phyloP scores from a whole-genome alignment of 2,113 vertebrate species.

The Aegithalos caudatus region DNA sequence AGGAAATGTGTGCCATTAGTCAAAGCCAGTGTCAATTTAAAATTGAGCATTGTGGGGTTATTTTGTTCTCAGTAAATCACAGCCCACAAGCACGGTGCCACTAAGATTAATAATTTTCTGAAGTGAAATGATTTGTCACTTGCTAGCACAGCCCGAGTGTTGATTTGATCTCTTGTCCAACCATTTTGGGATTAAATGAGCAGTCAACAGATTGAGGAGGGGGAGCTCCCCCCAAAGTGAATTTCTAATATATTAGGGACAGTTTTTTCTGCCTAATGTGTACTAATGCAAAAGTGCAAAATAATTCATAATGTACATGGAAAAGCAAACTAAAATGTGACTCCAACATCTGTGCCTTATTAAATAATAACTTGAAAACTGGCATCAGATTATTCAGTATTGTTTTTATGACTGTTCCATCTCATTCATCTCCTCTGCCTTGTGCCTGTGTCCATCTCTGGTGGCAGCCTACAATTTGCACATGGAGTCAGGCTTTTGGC shows the following conservation, averaged over 20 bases:
- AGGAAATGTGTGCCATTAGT: constrained; percentile 29
- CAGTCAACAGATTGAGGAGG: not conserved
- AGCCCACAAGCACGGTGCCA: not conserved
- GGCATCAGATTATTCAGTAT: not conserved
- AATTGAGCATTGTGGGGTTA: constrained; percentile 52
- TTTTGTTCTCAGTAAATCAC: constrained; percentile 64
- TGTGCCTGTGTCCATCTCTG: not conserved
- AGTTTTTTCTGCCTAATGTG: not conserved
- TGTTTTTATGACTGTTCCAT: not conserved
- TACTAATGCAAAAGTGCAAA: constrained; percentile 9
- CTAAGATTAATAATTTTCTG: constrained; percentile 66
- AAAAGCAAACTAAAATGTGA: not conserved
- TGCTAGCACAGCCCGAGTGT: not conserved
- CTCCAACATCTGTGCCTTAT: not conserved
- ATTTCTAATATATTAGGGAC: not conserved
- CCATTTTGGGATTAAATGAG: constrained; percentile 49
- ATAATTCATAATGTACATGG: not conserved
- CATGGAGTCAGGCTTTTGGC: not conserved
- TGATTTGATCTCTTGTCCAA: constrained; percentile 45
- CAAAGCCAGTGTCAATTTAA: constrained; percentile 10
- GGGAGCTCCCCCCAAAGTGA: not conserved
- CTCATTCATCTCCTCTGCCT: not conserved
- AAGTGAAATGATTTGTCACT: constrained; percentile 66
- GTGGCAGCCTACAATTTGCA: not conserved
- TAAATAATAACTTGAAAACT: not conserved